Conservation (phyloP, 2,113 vertebrate genomes). For the Chrysemys picta region DNA sequence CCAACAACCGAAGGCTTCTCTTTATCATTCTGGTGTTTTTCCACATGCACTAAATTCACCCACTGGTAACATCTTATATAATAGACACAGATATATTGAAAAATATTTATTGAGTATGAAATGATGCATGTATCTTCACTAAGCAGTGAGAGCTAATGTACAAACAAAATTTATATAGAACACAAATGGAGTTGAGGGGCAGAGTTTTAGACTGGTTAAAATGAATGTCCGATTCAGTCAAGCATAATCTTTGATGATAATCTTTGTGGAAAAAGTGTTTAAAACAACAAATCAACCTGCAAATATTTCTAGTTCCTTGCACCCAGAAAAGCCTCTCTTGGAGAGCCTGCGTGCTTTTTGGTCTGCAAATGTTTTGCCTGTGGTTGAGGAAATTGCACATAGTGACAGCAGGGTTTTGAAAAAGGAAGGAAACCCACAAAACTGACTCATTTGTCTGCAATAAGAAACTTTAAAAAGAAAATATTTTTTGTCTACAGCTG, state of each 20-base stretch:
- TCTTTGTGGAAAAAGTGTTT: not conserved
- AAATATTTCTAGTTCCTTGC: not conserved
- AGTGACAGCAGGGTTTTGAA: not conserved
- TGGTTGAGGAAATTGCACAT: not conserved
- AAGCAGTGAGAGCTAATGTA: not conserved
- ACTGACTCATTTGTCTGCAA: not conserved
- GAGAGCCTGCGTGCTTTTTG: not conserved
- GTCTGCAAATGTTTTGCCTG: not conserved
- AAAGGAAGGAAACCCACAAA: not conserved
- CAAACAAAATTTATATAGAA: not conserved
- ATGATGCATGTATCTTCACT: not conserved
- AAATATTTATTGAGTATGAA: not conserved
- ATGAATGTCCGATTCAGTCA: not conserved
- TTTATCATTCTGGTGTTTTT: not conserved
- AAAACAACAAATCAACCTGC: not conserved
- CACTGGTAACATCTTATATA: not conserved
- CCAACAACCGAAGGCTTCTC: not conserved
- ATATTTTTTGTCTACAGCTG: not conserved
- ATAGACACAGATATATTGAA: not conserved
- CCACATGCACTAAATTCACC: not conserved
- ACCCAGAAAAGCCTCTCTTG: not conserved
- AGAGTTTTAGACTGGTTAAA: not conserved
- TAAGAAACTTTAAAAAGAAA: not conserved
- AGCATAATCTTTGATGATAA: not conserved
- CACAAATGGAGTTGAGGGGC: not conserved